Percentiles rank a stretch among this genome's conserved stretches.
Evolutionary conservation across 2,797 vertebrate genomes (phyloP).

Genomic region (Molossus alvarezi): DNA sequence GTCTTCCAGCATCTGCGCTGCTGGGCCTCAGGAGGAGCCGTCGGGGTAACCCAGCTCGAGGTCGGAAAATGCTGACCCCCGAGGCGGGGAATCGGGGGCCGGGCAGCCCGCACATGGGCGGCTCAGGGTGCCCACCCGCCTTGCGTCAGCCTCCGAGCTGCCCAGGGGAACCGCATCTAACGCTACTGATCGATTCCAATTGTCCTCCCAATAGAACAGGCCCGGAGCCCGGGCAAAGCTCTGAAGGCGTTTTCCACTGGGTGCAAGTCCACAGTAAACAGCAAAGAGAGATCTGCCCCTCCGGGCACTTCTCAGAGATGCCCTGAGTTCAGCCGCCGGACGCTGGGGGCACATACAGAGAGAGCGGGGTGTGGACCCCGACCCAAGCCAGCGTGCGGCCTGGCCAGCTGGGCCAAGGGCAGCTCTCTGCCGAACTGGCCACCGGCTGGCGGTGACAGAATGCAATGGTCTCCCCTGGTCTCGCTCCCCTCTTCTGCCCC

Average conservation of each 20-base stretch:
- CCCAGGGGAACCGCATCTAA: conserved; percentile 80
- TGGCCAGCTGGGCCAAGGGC: conserved; percentile 67
- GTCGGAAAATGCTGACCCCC: too few relatives aligned
- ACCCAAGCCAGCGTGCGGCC: conserved; percentile 70
- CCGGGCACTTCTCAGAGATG: conserved; percentile 86
- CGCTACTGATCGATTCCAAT: conserved; percentile 92
- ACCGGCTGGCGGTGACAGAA: neutral
- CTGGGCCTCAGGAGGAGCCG: neutral
- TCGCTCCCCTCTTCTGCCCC: too few relatives aligned
- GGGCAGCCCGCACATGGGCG: conserved; percentile 30
- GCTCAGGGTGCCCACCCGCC: conserved; percentile 71
- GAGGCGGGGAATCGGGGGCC: too few relatives aligned
- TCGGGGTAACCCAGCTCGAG: neutral
- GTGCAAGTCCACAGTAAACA: conserved; percentile 93
- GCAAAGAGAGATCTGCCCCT: conserved; percentile 88
- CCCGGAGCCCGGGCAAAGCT: conserved; percentile 91
- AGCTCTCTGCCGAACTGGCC: conserved; percentile 78
- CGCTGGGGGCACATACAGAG: conserved; percentile 35
- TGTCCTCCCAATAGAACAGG: conserved; percentile 93
- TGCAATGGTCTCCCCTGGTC: too few relatives aligned
- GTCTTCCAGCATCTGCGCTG: neutral
- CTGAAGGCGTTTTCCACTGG: conserved; percentile 92
- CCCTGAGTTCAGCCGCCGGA: conserved; percentile 87
- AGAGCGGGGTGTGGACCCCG: conserved; percentile 72
- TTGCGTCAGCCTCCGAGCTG: conserved; percentile 77